These are phyloP conservation scores for Paragorgia papillata DNA, from an alignment of 92 coral and sea anemone genomes.

Conservation along the genomic window DNA sequence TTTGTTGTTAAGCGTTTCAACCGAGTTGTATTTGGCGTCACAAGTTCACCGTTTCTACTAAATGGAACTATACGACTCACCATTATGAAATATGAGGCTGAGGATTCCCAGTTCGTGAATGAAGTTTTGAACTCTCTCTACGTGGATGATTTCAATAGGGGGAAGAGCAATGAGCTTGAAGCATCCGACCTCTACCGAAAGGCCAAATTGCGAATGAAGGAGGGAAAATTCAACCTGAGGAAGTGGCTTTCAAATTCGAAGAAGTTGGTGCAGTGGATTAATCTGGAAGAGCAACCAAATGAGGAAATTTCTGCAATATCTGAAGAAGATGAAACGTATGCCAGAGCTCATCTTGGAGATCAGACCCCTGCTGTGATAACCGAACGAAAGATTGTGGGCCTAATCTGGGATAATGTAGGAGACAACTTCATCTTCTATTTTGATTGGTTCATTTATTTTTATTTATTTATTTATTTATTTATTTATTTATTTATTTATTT, in stretches of 20 bases:
- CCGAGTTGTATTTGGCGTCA: conserved; percentile 56
- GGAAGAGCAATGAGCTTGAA: conserved; percentile 16
- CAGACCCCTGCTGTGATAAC: not conserved
- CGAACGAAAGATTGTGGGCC: conserved; percentile 19
- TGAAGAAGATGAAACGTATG: conserved; percentile 19
- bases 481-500: no score
- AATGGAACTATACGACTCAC: conserved; percentile 52
- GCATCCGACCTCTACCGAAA: conserved; percentile 2
- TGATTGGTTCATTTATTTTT: no score
- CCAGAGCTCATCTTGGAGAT: conserved; percentile 6
- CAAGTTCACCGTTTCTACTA: conserved; percentile 56
- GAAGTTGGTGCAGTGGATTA: conserved; percentile 4
- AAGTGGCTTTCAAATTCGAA: conserved; percentile 8
- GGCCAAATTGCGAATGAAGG: conserved; percentile 16
- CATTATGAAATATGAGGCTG: not conserved
- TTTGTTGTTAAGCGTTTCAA: conserved; percentile 46
- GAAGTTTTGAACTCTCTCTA: conserved; percentile 44
- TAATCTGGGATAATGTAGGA: not conserved
- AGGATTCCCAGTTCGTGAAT: conserved; percentile 25
- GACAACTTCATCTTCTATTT: conserved; percentile 1
- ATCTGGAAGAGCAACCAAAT: not conserved
- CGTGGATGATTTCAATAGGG: conserved; percentile 47
- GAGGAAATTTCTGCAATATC: not conserved
- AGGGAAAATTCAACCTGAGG: conserved; percentile 16
- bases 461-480: no score